Percentiles rank a stretch among this genome's conserved stretches.
phyloP scores from a whole-genome alignment of 2,888 invertebrate genomes.

The Folsomia candida region DNA sequence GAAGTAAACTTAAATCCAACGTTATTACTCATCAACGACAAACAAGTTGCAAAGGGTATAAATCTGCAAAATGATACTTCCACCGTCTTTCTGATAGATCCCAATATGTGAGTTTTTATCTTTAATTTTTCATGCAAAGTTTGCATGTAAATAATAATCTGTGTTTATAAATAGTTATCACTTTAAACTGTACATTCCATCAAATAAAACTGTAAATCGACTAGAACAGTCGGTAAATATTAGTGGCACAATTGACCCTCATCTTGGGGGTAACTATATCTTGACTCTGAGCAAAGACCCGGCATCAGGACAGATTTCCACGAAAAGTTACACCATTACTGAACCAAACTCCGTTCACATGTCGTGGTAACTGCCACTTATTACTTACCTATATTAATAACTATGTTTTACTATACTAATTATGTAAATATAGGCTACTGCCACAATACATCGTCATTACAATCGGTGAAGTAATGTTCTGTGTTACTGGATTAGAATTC shows the following conservation, averaged over 20 bases:
- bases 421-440: too few relatives aligned
- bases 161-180: too few relatives aligned
- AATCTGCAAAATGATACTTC: neutral
- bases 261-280: slow-evolving; percentile 62
- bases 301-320: slow-evolving; percentile 54
- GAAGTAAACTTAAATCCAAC: neutral
- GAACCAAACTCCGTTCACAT: slow-evolving; percentile 67
- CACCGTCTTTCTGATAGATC: neutral
- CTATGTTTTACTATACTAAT: too few relatives aligned
- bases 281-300: slow-evolving; percentile 56
- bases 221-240: neutral
- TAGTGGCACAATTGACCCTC: slow-evolving; percentile 53
- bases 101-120: too few relatives aligned
- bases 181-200: neutral
- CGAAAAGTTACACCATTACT: slow-evolving; percentile 63
- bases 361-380: too few relatives aligned
- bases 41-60: neutral
- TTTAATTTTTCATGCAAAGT: too few relatives aligned
- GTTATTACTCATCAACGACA: neutral
- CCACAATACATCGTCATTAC: slow-evolving; percentile 95
- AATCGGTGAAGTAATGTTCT: slow-evolving; percentile 91
- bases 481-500: slow-evolving; percentile 92
- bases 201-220: neutral
- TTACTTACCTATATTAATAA: too few relatives aligned
- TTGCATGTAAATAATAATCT: too few relatives aligned